phyloP scores from a whole-genome alignment of 2,797 vertebrate genomes.

The Chiloscyllium punctatum region DNA sequence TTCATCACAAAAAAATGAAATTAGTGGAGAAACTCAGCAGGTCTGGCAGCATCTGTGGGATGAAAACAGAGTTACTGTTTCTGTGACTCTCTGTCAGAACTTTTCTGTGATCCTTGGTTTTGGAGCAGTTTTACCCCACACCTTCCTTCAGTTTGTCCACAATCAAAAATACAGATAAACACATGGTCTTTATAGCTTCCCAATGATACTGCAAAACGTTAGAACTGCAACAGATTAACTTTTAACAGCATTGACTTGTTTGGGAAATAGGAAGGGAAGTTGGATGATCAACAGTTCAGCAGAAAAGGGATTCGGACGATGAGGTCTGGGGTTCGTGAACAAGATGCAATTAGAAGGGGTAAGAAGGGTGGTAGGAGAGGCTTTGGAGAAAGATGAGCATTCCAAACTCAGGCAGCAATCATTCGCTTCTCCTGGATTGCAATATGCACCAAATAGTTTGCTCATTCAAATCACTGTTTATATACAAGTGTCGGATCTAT shows the following conservation, averaged over 20 bases:
- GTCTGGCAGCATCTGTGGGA: too few relatives aligned
- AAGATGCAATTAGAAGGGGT: too few relatives aligned
- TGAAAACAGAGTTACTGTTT: too few relatives aligned
- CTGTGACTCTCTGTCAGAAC: too few relatives aligned
- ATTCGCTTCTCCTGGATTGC: neutral
- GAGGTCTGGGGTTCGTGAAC: neutral
- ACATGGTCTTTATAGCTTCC: neutral
- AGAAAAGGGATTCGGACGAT: neutral
- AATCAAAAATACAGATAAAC: too few relatives aligned
- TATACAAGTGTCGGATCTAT: neutral
- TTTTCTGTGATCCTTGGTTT: too few relatives aligned
- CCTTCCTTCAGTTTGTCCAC: too few relatives aligned
- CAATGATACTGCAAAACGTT: neutral
- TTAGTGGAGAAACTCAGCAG: too few relatives aligned
- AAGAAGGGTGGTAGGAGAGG: neutral
- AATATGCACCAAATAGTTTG: neutral
- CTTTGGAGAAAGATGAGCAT: neutral
- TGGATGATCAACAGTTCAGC: neutral
- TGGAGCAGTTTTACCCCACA: too few relatives aligned
- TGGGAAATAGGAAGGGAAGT: neutral
- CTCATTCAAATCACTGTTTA: neutral
- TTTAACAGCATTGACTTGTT: neutral
- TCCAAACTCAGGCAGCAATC: neutral
- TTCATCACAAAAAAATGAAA: too few relatives aligned
- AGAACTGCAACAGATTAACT: neutral